phyloP scores from a whole-genome alignment of 2,797 vertebrate species.

The Balearica regulorum region DNA sequence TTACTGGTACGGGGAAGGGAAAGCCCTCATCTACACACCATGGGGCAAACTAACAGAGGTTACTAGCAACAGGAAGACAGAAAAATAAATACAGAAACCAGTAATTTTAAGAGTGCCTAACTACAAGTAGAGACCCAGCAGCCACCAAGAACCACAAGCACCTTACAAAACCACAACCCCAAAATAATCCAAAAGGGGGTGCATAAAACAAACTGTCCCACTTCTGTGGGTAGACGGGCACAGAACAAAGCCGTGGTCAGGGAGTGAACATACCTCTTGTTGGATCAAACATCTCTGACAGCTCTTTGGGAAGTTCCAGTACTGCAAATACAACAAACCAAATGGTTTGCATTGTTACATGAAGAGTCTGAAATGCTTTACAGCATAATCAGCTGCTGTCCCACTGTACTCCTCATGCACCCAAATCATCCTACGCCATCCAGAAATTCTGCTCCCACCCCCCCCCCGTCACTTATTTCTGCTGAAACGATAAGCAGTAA shows the following conservation, averaged over 20 bases:
- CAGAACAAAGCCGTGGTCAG: background rate
- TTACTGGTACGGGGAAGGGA: background rate
- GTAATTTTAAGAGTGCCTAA: background rate
- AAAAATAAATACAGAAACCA: background rate
- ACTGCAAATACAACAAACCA: constrained; percentile 78
- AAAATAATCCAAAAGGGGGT: background rate
- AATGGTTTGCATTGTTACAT: background rate
- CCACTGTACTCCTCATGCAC: background rate
- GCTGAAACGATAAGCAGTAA: background rate
- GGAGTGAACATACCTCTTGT: constrained; percentile 84
- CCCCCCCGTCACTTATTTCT: background rate
- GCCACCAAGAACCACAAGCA: background rate
- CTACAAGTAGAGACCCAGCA: background rate
- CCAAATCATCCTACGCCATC: background rate
- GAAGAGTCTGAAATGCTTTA: background rate
- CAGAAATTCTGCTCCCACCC: background rate
- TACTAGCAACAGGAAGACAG: background rate
- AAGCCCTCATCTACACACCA: background rate
- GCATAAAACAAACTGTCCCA: background rate
- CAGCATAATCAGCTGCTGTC: background rate
- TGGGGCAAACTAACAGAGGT: background rate
- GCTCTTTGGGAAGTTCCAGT: constrained; percentile 93
- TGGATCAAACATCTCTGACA: constrained; percentile 97
- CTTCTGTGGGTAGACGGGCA: background rate
- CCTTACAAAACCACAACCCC: background rate